These are phyloP conservation scores for Tipula unca DNA, from an alignment of 2,888 invertebrate genomes.

Conservation along the genomic window DNA sequence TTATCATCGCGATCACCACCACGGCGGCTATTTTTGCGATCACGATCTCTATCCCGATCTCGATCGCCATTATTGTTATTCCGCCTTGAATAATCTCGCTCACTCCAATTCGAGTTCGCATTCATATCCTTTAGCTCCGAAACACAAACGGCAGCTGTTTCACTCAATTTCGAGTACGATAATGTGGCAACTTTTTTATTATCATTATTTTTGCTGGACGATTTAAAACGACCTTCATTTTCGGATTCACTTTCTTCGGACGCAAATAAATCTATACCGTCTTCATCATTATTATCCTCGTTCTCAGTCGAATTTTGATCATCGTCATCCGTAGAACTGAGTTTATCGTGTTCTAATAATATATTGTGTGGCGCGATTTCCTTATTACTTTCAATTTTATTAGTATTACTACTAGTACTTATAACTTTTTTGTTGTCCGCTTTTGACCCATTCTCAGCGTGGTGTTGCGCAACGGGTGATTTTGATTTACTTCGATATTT, in stretches of 20 bases:
- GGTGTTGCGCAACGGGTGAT: background rate
- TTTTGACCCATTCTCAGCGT: background rate
- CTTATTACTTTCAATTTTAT: background rate
- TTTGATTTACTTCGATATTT: background rate
- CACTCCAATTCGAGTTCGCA: conserved; percentile 20
- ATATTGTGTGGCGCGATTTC: background rate
- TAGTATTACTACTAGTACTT: background rate
- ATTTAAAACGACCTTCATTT: conserved; percentile 29
- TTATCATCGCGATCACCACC: conserved; percentile 20
- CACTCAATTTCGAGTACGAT: conserved; percentile 27
- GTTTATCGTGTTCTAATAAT: conserved; percentile 24
- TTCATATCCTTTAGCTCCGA: conserved; percentile 26
- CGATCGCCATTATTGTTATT: too few relatives aligned
- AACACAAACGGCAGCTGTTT: conserved; percentile 22
- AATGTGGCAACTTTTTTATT: conserved; percentile 24
- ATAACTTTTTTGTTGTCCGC: background rate
- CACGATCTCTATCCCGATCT: conserved; percentile 20
- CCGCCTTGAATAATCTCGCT: conserved; percentile 19
- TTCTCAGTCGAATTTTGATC: conserved; percentile 24
- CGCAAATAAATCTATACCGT: conserved; percentile 28
- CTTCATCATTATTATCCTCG: conserved; percentile 26
- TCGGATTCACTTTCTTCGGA: conserved; percentile 30
- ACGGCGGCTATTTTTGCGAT: background rate
- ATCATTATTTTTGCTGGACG: conserved; percentile 25
- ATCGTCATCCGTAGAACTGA: conserved; percentile 22